Evolutionary conservation across 2,888 invertebrate species (phyloP), one percentile per base, ranked within the genome.

Genomic region (Helleia helle): DNA sequence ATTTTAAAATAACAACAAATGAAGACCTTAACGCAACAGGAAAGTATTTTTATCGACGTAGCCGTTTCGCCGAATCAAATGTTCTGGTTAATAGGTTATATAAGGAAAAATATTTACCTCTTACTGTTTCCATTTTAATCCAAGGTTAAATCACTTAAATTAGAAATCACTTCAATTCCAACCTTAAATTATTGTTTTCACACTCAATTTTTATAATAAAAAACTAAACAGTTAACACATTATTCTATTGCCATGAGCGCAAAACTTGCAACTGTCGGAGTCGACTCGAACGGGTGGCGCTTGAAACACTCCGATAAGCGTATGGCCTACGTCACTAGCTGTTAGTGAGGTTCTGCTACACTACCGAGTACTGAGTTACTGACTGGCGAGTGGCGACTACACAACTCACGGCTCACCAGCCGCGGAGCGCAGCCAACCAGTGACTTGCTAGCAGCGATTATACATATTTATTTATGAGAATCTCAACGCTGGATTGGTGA

Each of bases 91-190:
- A 8, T 64, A 75, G 63, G 66, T 70, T 67, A 70, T 64, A 56
- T 63, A 58, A 65, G 56, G 43, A 59, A 66, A 51, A 52, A 41
- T 46, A 58, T 54, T 68, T 59, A 80, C 80, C 80, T 80, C 66
- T 71, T 49, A 68, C 49, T 47, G 69, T 60, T 55, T 75, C 79
- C 80, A 80, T 80, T 68, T 63, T 54, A 62, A 65, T 65, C 62
- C 61, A 54, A 43, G 42, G 52, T 47, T n/a, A 54, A 44, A 52
- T 43, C 56, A 54, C 46, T 43, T 48, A 24, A 55, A 55, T 58
- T 55, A 62, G 55, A 17, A 53, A 55, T 54, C 61, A 71, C 67
- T 65, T 65, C 56, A 62, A 61, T 51, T 54, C 41, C 44, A 44
- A 50, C 49, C 36, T 43, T 49, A 4, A n/a, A 38, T 37, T 52